phyloP scores from a whole-genome alignment of 1,140 invertebrate genomes.

The Battus philenor region DNA sequence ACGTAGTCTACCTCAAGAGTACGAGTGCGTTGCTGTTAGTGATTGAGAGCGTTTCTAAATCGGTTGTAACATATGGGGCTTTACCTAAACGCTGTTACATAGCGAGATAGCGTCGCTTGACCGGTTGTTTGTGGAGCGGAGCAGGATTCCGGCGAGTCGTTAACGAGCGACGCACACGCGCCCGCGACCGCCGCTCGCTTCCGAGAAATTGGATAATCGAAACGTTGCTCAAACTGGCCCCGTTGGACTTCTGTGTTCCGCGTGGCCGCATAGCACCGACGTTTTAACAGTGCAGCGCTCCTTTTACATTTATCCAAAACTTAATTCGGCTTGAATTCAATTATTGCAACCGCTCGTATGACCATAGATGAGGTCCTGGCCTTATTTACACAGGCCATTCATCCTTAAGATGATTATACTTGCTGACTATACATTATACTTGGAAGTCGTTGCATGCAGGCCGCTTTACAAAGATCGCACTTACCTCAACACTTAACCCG shows the following conservation, averaged over 20 bases:
- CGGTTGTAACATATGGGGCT: conserved; percentile 30
- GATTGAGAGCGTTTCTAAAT: conserved; percentile 44
- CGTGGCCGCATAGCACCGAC: not conserved
- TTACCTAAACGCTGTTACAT: conserved; percentile 28
- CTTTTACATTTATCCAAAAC: no score
- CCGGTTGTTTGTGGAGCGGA: conserved; percentile 37
- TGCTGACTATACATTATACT: no score
- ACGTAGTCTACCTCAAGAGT: not conserved
- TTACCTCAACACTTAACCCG: no score
- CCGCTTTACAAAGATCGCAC: no score
- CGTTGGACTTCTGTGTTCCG: conserved; percentile 3
- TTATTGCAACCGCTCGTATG: no score
- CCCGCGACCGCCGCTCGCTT: conserved; percentile 21
- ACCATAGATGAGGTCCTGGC: no score
- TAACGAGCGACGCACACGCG: conserved; percentile 55
- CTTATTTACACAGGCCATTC: no score
- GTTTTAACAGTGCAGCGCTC: no score
- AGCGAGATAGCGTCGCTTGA: conserved; percentile 19
- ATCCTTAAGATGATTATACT: no score
- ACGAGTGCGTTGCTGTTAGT: conserved; percentile 1
- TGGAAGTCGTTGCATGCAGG: no score
- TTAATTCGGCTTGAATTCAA: no score
- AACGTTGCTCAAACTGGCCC: conserved; percentile 14
- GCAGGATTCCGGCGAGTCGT: conserved; percentile 44
- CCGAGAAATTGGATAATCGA: conserved; percentile 44